Conservation (phyloP, 2,113 vertebrate species). For the Oceanites oceanicus region DNA sequence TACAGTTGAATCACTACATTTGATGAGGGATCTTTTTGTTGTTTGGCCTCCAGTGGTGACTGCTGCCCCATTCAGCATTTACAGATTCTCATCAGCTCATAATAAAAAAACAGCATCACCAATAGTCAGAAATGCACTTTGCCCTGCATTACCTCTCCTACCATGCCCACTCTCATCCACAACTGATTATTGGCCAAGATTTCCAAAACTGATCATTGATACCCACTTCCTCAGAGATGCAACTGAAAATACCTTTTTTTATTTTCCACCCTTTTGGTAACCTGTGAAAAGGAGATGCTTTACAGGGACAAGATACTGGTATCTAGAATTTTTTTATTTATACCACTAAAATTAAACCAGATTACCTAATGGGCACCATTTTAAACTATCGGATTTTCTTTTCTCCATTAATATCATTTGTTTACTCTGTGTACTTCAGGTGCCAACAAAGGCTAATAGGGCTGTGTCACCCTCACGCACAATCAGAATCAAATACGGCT, state of each 20-base stretch:
- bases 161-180: background rate
- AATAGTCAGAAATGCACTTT: background rate
- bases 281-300: background rate
- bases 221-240: background rate
- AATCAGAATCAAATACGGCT: background rate
- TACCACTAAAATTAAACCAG: background rate
- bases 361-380: background rate
- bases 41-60: background rate
- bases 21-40: background rate
- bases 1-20: background rate
- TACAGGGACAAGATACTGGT: background rate
- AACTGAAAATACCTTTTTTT: background rate
- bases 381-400: background rate
- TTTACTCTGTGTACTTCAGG: background rate
- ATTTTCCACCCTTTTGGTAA: background rate
- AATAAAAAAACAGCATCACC: accelerated
- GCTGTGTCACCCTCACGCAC: background rate
- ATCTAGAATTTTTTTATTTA: background rate
- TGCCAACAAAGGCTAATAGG: background rate
- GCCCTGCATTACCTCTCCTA: background rate
- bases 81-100: background rate
- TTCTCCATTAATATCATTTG: background rate
- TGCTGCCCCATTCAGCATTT: background rate
- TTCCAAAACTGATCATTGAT: background rate
- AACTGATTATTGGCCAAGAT: background rate